These are phyloP conservation scores for Parus major DNA, from an alignment of 2,113 vertebrate genomes.

Conservation along the genomic window DNA sequence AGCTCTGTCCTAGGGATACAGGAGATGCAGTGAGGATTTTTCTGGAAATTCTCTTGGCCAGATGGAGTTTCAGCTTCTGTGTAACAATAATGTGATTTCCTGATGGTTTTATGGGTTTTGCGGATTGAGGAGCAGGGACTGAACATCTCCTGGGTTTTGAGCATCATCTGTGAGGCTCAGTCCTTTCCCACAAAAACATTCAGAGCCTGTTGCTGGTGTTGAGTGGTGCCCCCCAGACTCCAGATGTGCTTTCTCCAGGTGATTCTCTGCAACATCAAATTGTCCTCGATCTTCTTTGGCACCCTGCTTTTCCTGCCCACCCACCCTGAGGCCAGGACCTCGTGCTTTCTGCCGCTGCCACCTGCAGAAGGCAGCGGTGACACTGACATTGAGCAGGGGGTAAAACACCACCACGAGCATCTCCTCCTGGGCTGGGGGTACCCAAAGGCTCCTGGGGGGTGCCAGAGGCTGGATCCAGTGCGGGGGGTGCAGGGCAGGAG, in stretches of 20 bases:
- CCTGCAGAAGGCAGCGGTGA: background rate
- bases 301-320: background rate
- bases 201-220: background rate
- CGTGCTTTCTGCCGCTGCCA: background rate
- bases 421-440: background rate
- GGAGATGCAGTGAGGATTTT: background rate
- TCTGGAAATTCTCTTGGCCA: background rate
- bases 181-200: background rate
- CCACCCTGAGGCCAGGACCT: background rate
- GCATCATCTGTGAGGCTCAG: background rate
- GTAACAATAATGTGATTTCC: background rate
- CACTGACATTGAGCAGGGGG: background rate
- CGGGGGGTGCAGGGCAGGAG: background rate
- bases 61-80: slow-evolving; percentile 16
- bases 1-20: background rate
- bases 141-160: background rate
- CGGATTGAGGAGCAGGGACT: background rate
- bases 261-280: background rate
- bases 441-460: background rate
- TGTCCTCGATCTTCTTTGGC: background rate
- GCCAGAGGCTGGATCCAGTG: background rate
- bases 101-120: background rate
- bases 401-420: background rate
- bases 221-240: background rate
- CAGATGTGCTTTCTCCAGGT: background rate